phyloP scores from a whole-genome alignment of 2,888 invertebrate species.

The Furcula furcula region DNA sequence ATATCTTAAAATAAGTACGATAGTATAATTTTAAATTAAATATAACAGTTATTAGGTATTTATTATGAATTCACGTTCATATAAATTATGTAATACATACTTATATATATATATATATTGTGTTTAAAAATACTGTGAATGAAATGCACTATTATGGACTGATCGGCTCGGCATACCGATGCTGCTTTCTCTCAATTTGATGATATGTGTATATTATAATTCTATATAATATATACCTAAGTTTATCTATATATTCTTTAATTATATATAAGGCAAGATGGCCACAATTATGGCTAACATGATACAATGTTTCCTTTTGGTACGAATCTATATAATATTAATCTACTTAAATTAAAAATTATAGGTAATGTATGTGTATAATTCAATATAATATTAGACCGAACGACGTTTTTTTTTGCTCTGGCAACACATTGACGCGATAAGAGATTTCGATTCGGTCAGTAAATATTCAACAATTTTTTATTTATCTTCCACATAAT shows the following conservation, averaged over 20 bases:
- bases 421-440: conserved; percentile 37
- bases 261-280: conserved; percentile 71
- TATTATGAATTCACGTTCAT: conserved; percentile 67
- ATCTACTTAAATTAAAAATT: conserved; percentile 60
- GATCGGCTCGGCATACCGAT: conserved; percentile 43
- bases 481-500: conserved; percentile 69
- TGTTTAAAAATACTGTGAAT: conserved; percentile 73
- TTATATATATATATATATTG: conserved; percentile 49
- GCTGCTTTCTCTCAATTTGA: conserved; percentile 37
- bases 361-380: conserved; percentile 58
- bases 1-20: conserved; percentile 76
- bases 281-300: conserved; percentile 73
- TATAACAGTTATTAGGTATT: conserved; percentile 76
- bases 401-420: conserved; percentile 48
- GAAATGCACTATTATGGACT: conserved; percentile 78
- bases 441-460: conserved; percentile 61
- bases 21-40: conserved; percentile 70
- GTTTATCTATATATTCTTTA: conserved; percentile 24
- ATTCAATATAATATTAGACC: conserved; percentile 64
- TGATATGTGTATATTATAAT: conserved; percentile 56
- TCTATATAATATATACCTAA: conserved; percentile 45
- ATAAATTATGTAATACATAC: conserved; percentile 59
- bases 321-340: conserved; percentile 58
- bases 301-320: conserved; percentile 55
- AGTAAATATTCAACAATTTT: conserved; percentile 78